phyloP scores from a whole-genome alignment of 2,888 invertebrate genomes.

The Biston stratarius region DNA sequence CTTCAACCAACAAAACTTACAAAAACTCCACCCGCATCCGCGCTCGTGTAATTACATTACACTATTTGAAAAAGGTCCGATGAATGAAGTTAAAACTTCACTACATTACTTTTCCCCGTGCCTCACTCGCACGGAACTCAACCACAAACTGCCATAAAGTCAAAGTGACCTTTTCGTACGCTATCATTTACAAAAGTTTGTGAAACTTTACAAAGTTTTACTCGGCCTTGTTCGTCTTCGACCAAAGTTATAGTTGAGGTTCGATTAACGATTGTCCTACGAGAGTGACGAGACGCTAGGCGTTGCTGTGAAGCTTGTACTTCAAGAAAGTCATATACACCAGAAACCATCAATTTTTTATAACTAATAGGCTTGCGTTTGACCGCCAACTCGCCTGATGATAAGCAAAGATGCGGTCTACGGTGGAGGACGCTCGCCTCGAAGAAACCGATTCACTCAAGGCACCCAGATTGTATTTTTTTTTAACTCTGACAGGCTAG shows the following conservation, averaged over 20 bases:
- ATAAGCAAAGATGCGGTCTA: too few relatives aligned
- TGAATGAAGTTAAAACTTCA: conserved; percentile 12
- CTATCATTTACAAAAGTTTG: conserved; percentile 20
- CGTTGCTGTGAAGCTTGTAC: not conserved
- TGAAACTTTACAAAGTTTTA: conserved; percentile 8
- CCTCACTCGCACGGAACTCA: not conserved
- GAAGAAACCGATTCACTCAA: too few relatives aligned
- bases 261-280: not conserved
- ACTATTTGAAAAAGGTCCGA: conserved; percentile 5
- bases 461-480: too few relatives aligned
- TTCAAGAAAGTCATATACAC: too few relatives aligned
- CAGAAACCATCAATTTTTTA: too few relatives aligned
- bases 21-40: conserved; percentile 1
- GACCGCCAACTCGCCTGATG: too few relatives aligned
- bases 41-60: conserved; percentile 11
- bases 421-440: too few relatives aligned
- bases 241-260: conserved; percentile 1
- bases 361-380: too few relatives aligned
- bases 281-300: not conserved
- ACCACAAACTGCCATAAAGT: conserved; percentile 15
- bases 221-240: conserved; percentile 10
- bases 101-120: conserved; percentile 7
- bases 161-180: conserved; percentile 12
- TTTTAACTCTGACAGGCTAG: too few relatives aligned
- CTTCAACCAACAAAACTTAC: conserved; percentile 10